These are phyloP conservation scores for Conops quadrifasciatus DNA, from an alignment of 2,888 invertebrate species.

Conservation along the genomic window DNA sequence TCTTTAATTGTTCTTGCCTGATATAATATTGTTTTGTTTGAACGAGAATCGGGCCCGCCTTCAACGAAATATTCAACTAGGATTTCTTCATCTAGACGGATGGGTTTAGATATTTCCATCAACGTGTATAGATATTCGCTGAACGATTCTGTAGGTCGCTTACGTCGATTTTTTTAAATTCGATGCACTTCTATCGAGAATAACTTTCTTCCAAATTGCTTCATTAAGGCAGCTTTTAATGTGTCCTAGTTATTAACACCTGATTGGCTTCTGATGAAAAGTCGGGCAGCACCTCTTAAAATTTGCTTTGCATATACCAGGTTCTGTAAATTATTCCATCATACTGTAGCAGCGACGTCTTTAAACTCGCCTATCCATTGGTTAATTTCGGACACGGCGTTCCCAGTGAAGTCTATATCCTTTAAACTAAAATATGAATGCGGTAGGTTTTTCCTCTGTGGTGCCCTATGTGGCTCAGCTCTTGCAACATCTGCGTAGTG, in stretches of 20 bases:
- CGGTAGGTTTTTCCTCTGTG: neutral
- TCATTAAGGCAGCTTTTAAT: neutral
- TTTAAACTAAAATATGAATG: neutral
- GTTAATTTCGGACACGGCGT: neutral
- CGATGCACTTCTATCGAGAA: slow-evolving; percentile 15
- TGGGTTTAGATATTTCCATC: slow-evolving; percentile 26
- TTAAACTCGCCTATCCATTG: slow-evolving; percentile 1
- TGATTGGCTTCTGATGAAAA: slow-evolving; percentile 2
- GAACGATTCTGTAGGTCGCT: slow-evolving; percentile 14
- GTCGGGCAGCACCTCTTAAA: slow-evolving; percentile 4
- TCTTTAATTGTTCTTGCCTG: slow-evolving; percentile 32
- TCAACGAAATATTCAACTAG: slow-evolving; percentile 41
- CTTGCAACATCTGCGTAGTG: neutral
- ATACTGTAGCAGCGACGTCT: slow-evolving; percentile 1
- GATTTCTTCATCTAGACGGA: slow-evolving; percentile 34
- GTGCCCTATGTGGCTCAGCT: neutral
- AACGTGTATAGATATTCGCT: slow-evolving; percentile 23
- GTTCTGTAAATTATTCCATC: slow-evolving; percentile 2
- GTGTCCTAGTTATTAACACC: slow-evolving; percentile 7
- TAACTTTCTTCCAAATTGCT: slow-evolving; percentile 16
- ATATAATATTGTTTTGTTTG: slow-evolving; percentile 34
- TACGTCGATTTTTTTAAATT: slow-evolving; percentile 13
- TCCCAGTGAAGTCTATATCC: slow-evolving; percentile 1
- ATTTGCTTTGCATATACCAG: slow-evolving; percentile 14
- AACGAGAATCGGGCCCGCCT: slow-evolving; percentile 33